Conservation (phyloP, 2,113 vertebrate species). For the Rhinogobius similis region DNA sequence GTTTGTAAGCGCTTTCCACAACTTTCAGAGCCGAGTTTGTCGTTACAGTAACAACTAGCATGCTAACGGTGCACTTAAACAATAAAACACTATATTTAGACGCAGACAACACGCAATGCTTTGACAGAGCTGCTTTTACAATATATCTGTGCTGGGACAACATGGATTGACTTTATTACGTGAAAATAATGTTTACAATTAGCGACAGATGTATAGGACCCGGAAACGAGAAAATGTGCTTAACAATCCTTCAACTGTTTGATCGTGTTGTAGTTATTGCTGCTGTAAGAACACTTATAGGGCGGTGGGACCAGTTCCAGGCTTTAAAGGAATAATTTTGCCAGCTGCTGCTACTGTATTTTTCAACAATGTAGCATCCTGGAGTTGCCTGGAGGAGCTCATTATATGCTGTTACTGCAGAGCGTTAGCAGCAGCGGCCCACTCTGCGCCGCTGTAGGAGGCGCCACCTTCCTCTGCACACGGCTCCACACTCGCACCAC, state of each 20-base stretch:
- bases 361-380: background rate
- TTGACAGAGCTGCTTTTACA: too few species aligned
- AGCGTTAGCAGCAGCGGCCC: slow-evolving; percentile 46
- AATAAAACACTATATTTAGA: too few species aligned
- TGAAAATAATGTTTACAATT: too few species aligned
- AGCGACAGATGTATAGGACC: too few species aligned
- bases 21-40: too few species aligned
- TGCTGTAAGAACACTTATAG: background rate
- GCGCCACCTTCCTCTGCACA: slow-evolving; percentile 27
- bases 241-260: background rate
- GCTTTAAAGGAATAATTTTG: background rate
- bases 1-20: too few species aligned
- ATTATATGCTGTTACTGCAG: slow-evolving; percentile 47
- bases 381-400: slow-evolving; percentile 29
- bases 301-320: background rate
- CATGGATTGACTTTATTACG: too few species aligned
- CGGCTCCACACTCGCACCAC: slow-evolving; percentile 24
- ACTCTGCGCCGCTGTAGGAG: slow-evolving; percentile 47
- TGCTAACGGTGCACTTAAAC: too few species aligned
- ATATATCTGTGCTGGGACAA: too few species aligned
- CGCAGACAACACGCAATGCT: too few species aligned
- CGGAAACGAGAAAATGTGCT: too few species aligned
- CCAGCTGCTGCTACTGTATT: background rate
- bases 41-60: too few species aligned
- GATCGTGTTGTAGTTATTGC: background rate